phyloP scores from a whole-genome alignment of 2,797 vertebrate species.

The Rhynchonycteris naso region DNA sequence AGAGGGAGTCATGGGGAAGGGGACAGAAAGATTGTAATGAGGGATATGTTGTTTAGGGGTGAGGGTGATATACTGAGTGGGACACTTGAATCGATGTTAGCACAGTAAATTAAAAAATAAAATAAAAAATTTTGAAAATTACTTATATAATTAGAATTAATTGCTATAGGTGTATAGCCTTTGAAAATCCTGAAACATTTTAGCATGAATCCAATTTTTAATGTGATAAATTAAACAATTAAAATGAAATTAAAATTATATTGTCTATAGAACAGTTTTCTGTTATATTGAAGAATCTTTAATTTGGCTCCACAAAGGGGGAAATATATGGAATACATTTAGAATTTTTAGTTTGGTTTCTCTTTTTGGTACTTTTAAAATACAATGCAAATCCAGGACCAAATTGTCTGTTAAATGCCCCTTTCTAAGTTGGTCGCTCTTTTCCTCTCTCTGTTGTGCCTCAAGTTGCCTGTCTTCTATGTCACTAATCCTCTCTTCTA shows the following conservation, averaged over 20 bases:
- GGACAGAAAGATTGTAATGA: no score
- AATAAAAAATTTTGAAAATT: not conserved
- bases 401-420: not conserved
- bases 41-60: no score
- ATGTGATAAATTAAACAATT: not conserved
- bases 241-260: conserved; percentile 19
- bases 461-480: no score
- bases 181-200: conserved; percentile 39
- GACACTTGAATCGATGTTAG: no score
- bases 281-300: conserved; percentile 36
- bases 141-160: conserved; percentile 47
- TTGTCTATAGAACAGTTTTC: not conserved
- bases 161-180: conserved; percentile 37
- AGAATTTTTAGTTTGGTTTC: conserved; percentile 15
- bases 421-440: not conserved
- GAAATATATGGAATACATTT: not conserved
- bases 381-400: not conserved
- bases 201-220: conserved; percentile 35
- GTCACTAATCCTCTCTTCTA: no score
- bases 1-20: no score
- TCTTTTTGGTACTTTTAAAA: conserved; percentile 10
- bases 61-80: no score
- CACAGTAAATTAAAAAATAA: no score
- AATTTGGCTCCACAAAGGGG: not conserved
- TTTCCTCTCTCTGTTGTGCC: no score